Conservation (phyloP, 2,797 vertebrate genomes). For the Sebastes kiyomatsui region DNA sequence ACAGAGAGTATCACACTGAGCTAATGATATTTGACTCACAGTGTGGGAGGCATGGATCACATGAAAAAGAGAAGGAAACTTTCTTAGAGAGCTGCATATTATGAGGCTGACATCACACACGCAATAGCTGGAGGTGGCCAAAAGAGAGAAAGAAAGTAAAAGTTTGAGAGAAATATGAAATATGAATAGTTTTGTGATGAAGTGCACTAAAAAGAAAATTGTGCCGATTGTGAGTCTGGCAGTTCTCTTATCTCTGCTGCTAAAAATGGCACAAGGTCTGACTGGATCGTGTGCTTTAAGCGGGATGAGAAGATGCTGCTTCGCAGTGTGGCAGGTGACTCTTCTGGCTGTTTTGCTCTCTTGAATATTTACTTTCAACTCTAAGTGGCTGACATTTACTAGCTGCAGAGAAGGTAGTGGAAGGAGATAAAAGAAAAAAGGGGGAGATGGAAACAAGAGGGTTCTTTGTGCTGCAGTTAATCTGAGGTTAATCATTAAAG, state of each 20-base stretch:
- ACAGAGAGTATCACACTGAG: conserved; percentile 45
- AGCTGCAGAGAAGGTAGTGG: conserved; percentile 17
- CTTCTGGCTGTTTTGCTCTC: conserved; percentile 30
- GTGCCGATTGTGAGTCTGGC: conserved; percentile 1
- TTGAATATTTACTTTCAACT: conserved; percentile 51
- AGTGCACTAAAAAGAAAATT: neutral
- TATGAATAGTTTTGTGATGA: no score
- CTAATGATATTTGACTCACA: conserved; percentile 68
- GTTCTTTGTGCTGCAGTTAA: conserved; percentile 61
- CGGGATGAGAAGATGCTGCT: conserved; percentile 56
- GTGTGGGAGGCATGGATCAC: conserved; percentile 44
- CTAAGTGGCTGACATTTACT: conserved; percentile 59
- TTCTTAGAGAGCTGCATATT: conserved; percentile 20
- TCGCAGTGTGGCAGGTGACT: conserved; percentile 47
- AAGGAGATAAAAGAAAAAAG: conserved; percentile 42
- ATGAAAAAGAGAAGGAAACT: conserved; percentile 24
- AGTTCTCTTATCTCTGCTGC: conserved; percentile 30
- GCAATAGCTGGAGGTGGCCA: neutral
- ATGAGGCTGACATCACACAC: conserved; percentile 23
- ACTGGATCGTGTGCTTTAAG: conserved; percentile 36
- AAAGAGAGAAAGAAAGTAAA: neutral
- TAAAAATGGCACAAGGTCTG: conserved; percentile 40
- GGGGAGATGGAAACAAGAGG: conserved; percentile 34
- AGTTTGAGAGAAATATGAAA: neutral
- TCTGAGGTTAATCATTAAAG: conserved; percentile 68